A percentile compares a stretch with the other conserved stretches of the same genome.
phyloP scores from a whole-genome alignment of 2,888 invertebrate genomes.

The Yponomeuta cagnagella region DNA sequence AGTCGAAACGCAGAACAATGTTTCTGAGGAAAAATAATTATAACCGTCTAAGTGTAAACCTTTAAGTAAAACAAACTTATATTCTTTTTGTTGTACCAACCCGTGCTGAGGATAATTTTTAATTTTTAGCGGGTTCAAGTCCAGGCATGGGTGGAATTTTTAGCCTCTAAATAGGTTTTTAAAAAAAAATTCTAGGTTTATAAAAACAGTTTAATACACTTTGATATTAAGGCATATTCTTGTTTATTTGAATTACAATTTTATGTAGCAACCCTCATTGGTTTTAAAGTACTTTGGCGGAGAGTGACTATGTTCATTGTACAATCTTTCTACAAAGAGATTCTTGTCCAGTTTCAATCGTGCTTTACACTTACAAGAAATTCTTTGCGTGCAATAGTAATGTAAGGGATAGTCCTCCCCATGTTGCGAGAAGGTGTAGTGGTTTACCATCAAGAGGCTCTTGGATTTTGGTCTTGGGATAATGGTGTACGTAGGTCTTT shows the following conservation, averaged over 20 bases:
- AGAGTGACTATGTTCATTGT: constrained; percentile 16
- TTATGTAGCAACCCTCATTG: no score
- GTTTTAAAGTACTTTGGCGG: constrained; percentile 15
- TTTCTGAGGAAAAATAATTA: no score
- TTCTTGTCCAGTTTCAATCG: constrained; percentile 18
- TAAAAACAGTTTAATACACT: no score
- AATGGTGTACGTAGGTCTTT: background rate
- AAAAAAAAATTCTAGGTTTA: background rate
- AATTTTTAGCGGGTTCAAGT: no score
- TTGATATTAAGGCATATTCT: no score
- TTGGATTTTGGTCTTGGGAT: background rate
- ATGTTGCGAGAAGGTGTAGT: constrained; percentile 32
- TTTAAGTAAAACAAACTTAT: no score
- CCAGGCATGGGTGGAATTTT: no score
- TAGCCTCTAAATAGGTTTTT: background rate
- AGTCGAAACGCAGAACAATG: no score
- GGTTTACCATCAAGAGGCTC: constrained; percentile 32
- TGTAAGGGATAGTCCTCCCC: constrained; percentile 15
- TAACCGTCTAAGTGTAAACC: no score
- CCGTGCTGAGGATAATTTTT: no score
- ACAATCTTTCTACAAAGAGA: constrained; percentile 13
- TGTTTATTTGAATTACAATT: no score
- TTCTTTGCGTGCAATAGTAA: constrained; percentile 19
- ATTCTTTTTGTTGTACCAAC: no score
- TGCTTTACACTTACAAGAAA: constrained; percentile 16